Percentiles rank a stretch among this genome's conserved stretches.
Evolutionary conservation across 1,140 invertebrate species (phyloP).

Genomic region (Portunus trituberculatus): DNA sequence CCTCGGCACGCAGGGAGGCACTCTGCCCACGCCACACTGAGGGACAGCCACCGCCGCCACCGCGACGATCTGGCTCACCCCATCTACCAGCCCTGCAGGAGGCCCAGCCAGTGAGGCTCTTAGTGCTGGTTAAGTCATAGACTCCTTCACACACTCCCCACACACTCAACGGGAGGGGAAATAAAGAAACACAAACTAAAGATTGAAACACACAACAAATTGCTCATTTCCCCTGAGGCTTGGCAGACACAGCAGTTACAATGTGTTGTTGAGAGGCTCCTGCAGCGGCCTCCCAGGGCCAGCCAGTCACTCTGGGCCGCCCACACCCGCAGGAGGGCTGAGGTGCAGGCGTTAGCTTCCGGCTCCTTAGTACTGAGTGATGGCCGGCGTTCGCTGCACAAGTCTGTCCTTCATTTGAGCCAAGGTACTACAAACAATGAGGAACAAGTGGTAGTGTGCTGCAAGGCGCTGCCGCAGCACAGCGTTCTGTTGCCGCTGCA

Average conservation of each 20-base stretch:
- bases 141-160: neutral
- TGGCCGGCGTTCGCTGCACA: neutral
- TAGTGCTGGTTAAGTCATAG: neutral
- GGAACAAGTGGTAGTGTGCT: neutral
- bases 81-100: neutral
- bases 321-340: neutral
- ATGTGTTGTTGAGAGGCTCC: neutral
- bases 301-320: neutral
- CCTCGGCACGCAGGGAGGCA: neutral
- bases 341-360: neutral
- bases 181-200: neutral
- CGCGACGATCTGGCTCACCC: neutral
- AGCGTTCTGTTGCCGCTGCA: neutral
- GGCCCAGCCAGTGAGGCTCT: neutral
- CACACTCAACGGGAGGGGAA: neutral
- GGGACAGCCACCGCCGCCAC: no score
- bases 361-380: neutral
- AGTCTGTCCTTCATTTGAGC: neutral
- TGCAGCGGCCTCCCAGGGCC: neutral
- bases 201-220: neutral
- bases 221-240: neutral
- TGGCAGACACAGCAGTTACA: conserved; percentile 7
- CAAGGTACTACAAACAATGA: neutral
- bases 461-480: neutral
- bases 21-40: no score